Evolutionary conservation across 2,797 vertebrate species (phyloP).

Genomic region (Notolepis coatsorum): DNA sequence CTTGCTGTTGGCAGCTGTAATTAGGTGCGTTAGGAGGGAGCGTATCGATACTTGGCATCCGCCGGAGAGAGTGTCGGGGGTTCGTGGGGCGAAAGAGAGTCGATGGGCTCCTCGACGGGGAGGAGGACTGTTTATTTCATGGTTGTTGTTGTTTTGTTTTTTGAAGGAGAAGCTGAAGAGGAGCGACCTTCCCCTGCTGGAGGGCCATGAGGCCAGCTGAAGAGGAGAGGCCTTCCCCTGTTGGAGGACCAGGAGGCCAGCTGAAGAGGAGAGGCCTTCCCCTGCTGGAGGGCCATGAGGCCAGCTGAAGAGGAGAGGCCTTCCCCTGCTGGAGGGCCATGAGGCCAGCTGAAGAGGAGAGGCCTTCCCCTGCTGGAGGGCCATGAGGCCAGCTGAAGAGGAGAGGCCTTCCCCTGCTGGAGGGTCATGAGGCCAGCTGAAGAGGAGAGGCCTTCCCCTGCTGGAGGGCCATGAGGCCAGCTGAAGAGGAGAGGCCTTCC

Average conservation of each 20-base stretch:
- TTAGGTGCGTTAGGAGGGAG: constrained; percentile 40
- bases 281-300: not conserved
- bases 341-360: not conserved
- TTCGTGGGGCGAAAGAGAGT: constrained; percentile 41
- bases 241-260: not conserved
- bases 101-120: constrained; percentile 48
- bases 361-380: no score
- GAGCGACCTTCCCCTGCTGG: not conserved
- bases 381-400: no score
- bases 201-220: not conserved
- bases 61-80: constrained; percentile 9
- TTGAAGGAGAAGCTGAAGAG: not conserved
- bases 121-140: constrained; percentile 49
- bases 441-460: no score
- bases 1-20: constrained; percentile 39
- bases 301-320: no score
- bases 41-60: constrained; percentile 27
- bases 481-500: no score
- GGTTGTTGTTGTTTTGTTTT: no score
- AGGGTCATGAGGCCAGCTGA: not conserved
- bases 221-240: not conserved
- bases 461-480: no score
- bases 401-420: not conserved
- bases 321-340: not conserved
- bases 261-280: no score